Percentiles rank a stretch among this genome's conserved stretches.
These are phyloP conservation scores for Drosophila siamana DNA, from an alignment of 2,888 invertebrate genomes.

Conservation along the genomic window DNA sequence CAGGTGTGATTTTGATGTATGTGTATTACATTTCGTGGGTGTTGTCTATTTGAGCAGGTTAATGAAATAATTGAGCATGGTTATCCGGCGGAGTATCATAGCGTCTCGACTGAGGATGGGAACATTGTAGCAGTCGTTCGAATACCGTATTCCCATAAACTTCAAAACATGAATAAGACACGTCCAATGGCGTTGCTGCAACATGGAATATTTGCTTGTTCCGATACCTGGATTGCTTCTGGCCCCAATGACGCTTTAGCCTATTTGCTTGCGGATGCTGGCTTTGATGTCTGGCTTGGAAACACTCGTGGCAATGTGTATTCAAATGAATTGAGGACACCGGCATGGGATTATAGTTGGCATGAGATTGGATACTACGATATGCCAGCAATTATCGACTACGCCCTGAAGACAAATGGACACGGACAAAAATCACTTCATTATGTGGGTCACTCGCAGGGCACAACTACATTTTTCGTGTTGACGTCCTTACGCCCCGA, in stretches of 20 bases:
- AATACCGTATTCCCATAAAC: slow-evolving; percentile 73
- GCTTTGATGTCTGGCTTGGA: slow-evolving; percentile 84
- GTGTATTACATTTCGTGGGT: too few species aligned
- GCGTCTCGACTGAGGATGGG: slow-evolving; percentile 85
- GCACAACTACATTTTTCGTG: slow-evolving; percentile 75
- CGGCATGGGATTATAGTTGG: slow-evolving; percentile 87
- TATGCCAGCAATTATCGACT: slow-evolving; percentile 71
- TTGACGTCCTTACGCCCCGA: slow-evolving; percentile 72
- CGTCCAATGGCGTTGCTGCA: slow-evolving; percentile 86
- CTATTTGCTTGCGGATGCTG: slow-evolving; percentile 77
- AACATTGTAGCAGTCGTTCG: slow-evolving; percentile 77
- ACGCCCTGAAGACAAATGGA: slow-evolving; percentile 65
- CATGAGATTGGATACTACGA: slow-evolving; percentile 93
- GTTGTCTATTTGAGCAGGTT: slow-evolving; percentile 18
- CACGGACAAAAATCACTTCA: slow-evolving; percentile 67
- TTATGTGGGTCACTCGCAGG: slow-evolving; percentile 83
- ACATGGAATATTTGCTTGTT: slow-evolving; percentile 77
- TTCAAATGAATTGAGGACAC: slow-evolving; percentile 25
- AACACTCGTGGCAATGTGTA: slow-evolving; percentile 79
- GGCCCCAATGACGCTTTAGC: slow-evolving; percentile 74
- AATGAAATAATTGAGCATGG: slow-evolving; percentile 82
- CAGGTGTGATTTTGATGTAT: too few species aligned
- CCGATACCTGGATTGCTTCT: slow-evolving; percentile 73
- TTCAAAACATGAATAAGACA: slow-evolving; percentile 52
- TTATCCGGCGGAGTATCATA: slow-evolving; percentile 90